These are phyloP conservation scores for Apamea crenata DNA, from an alignment of 2,888 invertebrate species.

Conservation along the genomic window DNA sequence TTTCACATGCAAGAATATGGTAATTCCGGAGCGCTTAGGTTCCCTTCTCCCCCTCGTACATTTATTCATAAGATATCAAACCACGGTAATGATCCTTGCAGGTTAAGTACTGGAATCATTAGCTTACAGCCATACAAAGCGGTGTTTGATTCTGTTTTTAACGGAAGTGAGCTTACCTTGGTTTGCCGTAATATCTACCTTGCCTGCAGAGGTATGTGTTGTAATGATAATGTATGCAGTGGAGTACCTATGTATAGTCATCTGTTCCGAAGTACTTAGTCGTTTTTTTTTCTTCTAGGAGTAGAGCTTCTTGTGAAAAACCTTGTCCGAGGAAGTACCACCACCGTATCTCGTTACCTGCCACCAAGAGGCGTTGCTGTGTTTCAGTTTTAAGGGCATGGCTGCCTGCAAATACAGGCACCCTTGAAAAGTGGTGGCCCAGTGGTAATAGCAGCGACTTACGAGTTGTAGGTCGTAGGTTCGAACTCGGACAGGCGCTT, in stretches of 20 bases:
- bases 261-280: not conserved
- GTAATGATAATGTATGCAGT: not conserved
- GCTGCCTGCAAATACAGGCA: no score
- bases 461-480: no score
- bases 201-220: not conserved
- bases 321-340: no score
- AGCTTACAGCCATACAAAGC: not conserved
- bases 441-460: no score
- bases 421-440: no score
- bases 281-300: not conserved
- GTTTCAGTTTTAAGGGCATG: no score
- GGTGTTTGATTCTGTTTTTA: not conserved
- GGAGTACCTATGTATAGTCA: not conserved
- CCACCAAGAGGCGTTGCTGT: no score
- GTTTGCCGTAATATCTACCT: not conserved
- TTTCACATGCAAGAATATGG: constrained; percentile 39
- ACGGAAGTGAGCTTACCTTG: not conserved
- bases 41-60: constrained; percentile 27
- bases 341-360: no score
- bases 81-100: constrained; percentile 38
- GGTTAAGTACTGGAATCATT: constrained; percentile 24
- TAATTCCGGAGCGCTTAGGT: constrained; percentile 22
- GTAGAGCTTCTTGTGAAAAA: no score
- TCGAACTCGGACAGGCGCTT: no score
- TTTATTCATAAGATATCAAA: constrained; percentile 45